Conservation (phyloP, 2,888 invertebrate genomes). For the Drosophila stalkeri region DNA sequence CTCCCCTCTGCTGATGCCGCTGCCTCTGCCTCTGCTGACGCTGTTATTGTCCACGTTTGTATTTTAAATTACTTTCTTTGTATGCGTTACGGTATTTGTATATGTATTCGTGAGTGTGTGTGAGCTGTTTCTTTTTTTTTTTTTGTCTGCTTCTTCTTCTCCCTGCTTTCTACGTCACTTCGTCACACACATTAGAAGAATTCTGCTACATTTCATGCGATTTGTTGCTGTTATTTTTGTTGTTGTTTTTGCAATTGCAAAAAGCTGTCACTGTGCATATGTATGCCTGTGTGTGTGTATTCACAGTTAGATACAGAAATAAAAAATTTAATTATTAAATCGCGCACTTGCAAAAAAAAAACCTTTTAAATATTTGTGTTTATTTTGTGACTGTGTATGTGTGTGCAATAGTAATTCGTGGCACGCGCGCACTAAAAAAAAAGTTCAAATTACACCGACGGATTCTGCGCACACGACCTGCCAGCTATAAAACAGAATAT, state of each 20-base stretch:
- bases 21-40: slow-evolving; percentile 30
- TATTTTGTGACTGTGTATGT: slow-evolving; percentile 44
- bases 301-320: slow-evolving; percentile 14
- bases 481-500: slow-evolving; percentile 52
- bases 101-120: slow-evolving; percentile 24
- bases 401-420: slow-evolving; percentile 54
- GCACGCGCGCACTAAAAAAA: slow-evolving; percentile 62
- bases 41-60: slow-evolving; percentile 54
- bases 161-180: slow-evolving; percentile 64
- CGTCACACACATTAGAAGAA: slow-evolving; percentile 67
- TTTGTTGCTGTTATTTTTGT: slow-evolving; percentile 25
- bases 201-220: slow-evolving; percentile 68
- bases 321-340: slow-evolving; percentile 7
- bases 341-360: slow-evolving; percentile 59
- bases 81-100: slow-evolving; percentile 31
- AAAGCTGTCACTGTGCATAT: slow-evolving; percentile 25
- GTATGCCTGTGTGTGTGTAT: background rate
- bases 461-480: slow-evolving; percentile 60
- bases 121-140: slow-evolving; percentile 55
- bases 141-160: slow-evolving; percentile 39
- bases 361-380: slow-evolving; percentile 32
- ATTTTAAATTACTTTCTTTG: slow-evolving; percentile 39
- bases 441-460: slow-evolving; percentile 51
- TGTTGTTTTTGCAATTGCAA: slow-evolving; percentile 19
- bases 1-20: slow-evolving; percentile 30